Evolutionary conservation across 2,113 vertebrate genomes (phyloP).

Genomic region (Onychorhynchus coronatus): DNA sequence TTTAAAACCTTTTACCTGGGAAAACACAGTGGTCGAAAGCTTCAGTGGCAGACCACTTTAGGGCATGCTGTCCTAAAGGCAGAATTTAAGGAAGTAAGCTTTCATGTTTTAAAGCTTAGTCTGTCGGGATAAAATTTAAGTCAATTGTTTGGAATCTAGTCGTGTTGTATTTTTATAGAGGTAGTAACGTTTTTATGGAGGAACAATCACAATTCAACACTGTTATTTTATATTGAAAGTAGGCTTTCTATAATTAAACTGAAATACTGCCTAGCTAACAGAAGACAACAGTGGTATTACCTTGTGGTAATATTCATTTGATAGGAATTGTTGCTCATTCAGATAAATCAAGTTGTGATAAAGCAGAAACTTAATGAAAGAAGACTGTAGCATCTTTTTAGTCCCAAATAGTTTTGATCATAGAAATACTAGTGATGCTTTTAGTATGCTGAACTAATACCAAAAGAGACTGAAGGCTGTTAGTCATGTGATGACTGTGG

Average conservation of each 20-base stretch:
- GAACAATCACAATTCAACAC: background rate
- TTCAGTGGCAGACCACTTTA: conserved; percentile 82
- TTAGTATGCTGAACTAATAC: background rate
- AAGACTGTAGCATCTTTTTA: background rate
- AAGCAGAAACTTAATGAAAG: background rate
- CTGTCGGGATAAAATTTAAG: background rate
- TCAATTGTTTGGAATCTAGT: background rate
- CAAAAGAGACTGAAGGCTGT: background rate
- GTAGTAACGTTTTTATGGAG: background rate
- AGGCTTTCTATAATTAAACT: background rate
- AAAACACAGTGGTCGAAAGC: conserved; percentile 82
- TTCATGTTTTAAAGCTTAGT: background rate
- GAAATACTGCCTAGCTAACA: background rate
- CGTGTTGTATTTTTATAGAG: background rate
- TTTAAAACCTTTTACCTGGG: conserved; percentile 84
- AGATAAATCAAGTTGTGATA: background rate
- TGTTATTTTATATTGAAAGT: background rate
- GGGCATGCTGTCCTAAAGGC: conserved; percentile 82
- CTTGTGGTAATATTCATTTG: background rate
- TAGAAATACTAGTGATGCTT: background rate
- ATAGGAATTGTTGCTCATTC: background rate
- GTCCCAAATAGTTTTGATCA: background rate
- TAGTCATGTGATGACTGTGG: background rate
- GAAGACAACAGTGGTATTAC: background rate
- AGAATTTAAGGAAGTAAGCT: conserved; percentile 79